Evolutionary conservation across 1,140 invertebrate species (phyloP).

Genomic region (Drosophila repletoides): DNA sequence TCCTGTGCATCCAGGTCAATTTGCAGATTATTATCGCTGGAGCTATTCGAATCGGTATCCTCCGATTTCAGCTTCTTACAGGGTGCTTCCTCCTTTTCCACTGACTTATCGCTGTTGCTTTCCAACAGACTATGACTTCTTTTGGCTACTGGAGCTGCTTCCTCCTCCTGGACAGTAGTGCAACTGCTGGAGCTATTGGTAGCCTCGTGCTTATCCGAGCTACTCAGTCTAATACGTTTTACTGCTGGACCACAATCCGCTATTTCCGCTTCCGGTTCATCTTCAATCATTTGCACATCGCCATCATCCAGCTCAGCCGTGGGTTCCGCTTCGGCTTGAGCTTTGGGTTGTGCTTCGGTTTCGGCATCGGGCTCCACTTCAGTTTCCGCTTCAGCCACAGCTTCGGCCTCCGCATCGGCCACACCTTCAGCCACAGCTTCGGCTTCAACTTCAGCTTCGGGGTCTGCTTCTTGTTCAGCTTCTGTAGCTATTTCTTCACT

Average conservation of each 20-base stretch:
- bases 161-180: background rate
- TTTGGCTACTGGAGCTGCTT: slow-evolving; percentile 22
- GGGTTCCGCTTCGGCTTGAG: slow-evolving; percentile 8
- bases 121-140: slow-evolving; percentile 32
- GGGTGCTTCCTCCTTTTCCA: slow-evolving; percentile 34
- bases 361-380: background rate
- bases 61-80: slow-evolving; percentile 57
- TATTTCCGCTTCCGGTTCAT: slow-evolving; percentile 13
- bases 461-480: background rate
- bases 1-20: slow-evolving; percentile 60
- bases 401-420: background rate
- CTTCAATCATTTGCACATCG: slow-evolving; percentile 27
- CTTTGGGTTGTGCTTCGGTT: background rate
- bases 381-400: background rate
- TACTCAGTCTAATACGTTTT: slow-evolving; percentile 57
- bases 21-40: slow-evolving; percentile 48
- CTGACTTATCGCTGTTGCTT: background rate
- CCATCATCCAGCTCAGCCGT: slow-evolving; percentile 11
- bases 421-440: background rate
- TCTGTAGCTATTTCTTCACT: background rate
- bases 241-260: slow-evolving; percentile 14
- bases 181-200: slow-evolving; percentile 10
- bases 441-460: slow-evolving; percentile 1
- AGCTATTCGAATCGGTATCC: slow-evolving; percentile 61
- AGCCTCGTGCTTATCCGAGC: slow-evolving; percentile 26